Percentiles rank a stretch among this genome's conserved stretches.
phyloP scores from a whole-genome alignment of 1,140 invertebrate species.

The Glomeris maerens region DNA sequence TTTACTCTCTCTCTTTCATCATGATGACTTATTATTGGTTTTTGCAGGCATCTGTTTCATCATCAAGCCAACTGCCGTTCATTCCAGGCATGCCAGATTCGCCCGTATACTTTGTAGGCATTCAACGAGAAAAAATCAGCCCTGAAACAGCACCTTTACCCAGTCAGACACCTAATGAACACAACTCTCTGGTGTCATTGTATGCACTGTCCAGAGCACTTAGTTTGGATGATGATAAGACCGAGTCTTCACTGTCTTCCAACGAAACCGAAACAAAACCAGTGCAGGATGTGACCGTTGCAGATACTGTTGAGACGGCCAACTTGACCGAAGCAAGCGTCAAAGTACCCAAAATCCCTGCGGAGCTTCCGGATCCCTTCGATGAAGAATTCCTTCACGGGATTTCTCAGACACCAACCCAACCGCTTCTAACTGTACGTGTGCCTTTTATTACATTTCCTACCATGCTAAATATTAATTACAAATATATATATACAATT shows the following conservation, averaged over 20 bases:
- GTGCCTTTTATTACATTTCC: too few species aligned
- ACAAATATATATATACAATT: too few species aligned
- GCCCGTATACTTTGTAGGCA: conserved; percentile 8
- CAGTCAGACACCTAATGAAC: not conserved
- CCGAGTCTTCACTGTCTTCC: not conserved
- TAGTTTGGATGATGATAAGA: not conserved
- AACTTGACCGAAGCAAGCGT: too few species aligned
- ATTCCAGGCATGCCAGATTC: conserved; percentile 2
- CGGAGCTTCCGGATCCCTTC: not conserved
- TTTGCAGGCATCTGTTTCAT: too few species aligned
- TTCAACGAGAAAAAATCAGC: conserved; percentile 3
- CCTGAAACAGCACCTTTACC: not conserved
- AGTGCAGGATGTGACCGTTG: too few species aligned
- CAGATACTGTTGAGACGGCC: too few species aligned
- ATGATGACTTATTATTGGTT: too few species aligned
- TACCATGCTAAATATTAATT: too few species aligned
- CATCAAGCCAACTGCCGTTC: not conserved
- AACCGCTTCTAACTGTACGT: not conserved
- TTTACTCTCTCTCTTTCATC: too few species aligned
- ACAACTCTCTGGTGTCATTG: not conserved
- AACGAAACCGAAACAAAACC: too few species aligned
- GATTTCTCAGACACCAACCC: not conserved
- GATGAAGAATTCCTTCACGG: not conserved
- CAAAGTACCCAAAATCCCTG: too few species aligned
- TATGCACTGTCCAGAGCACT: conserved; percentile 9